A percentile compares a stretch with the other conserved stretches of the same genome.
These are phyloP conservation scores for Hyles euphorbiae DNA, from an alignment of 1,140 invertebrate genomes.

Conservation along the genomic window DNA sequence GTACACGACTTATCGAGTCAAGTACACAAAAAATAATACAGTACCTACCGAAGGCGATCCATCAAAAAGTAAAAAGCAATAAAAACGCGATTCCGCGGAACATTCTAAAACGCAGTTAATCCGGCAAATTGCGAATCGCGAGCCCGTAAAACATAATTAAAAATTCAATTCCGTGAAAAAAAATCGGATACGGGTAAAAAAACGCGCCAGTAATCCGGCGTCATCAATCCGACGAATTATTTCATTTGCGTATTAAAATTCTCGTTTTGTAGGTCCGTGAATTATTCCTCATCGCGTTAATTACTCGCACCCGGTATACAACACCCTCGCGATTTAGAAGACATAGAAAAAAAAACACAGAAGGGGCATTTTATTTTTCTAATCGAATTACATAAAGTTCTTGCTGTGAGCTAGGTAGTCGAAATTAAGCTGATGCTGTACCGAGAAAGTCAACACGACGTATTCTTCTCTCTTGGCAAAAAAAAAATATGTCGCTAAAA, in stretches of 20 bases:
- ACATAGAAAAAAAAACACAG: too few relatives aligned
- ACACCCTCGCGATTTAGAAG: constrained; percentile 42
- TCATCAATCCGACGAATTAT: constrained; percentile 73
- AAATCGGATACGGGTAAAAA: constrained; percentile 42
- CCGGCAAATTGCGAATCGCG: constrained; percentile 67
- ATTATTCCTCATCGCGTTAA: constrained; percentile 65
- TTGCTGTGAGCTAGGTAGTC: too few relatives aligned
- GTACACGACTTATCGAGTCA: too few relatives aligned
- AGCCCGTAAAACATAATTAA: constrained; percentile 73
- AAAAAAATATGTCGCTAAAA: too few relatives aligned
- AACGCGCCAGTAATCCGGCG: constrained; percentile 51
- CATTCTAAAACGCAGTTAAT: constrained; percentile 65
- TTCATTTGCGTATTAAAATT: constrained; percentile 73
- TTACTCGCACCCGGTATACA: constrained; percentile 50
- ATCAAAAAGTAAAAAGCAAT: constrained; percentile 4
- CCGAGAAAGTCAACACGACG: too few relatives aligned
- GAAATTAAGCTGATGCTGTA: too few relatives aligned
- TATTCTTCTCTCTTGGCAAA: too few relatives aligned
- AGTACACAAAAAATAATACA: too few relatives aligned
- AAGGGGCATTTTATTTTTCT: too few relatives aligned
- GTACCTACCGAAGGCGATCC: neutral
- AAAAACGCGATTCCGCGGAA: constrained; percentile 21
- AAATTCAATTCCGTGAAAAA: constrained; percentile 56
- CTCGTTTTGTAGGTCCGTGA: constrained; percentile 64
- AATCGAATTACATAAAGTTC: too few relatives aligned